phyloP scores from a whole-genome alignment of 2,113 vertebrate species.

The Lates calcarifer region DNA sequence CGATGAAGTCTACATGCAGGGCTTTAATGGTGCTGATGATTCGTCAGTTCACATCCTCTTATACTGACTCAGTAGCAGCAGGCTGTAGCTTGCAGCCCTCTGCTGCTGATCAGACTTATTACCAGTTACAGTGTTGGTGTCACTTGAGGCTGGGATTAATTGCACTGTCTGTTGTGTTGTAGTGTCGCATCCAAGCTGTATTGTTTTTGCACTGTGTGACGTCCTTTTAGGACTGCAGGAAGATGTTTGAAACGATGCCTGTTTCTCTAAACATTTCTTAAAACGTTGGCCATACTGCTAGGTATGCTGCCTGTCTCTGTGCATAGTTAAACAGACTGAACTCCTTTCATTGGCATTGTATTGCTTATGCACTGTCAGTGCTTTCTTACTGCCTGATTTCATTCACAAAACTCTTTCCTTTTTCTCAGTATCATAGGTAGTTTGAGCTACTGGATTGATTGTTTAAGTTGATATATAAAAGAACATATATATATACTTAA shows the following conservation, averaged over 20 bases:
- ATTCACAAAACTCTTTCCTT: constrained; percentile 20
- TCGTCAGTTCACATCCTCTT: constrained; percentile 1
- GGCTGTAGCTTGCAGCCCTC: neutral
- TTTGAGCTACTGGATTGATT: constrained; percentile 48
- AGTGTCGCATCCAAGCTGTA: constrained; percentile 40
- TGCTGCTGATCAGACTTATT: constrained; percentile 15
- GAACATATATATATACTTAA: constrained; percentile 25
- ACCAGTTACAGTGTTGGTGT: constrained; percentile 65
- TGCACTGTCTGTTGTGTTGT: constrained; percentile 62
- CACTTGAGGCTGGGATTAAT: constrained; percentile 36
- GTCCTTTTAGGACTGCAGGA: constrained; percentile 30
- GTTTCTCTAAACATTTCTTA: constrained; percentile 31
- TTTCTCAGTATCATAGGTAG: constrained; percentile 42
- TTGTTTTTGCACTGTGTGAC: constrained; percentile 62
- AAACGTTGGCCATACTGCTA: too few species aligned
- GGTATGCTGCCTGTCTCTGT: constrained; percentile 21
- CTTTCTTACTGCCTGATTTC: constrained; percentile 36
- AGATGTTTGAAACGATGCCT: constrained; percentile 32
- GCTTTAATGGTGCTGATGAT: constrained; percentile 32
- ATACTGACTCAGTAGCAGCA: neutral
- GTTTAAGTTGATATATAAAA: constrained; percentile 48
- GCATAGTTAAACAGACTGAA: constrained; percentile 39
- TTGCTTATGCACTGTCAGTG: constrained; percentile 44
- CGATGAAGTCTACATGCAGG: constrained; percentile 2
- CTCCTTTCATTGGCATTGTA: constrained; percentile 34